Conservation (phyloP, 2,888 invertebrate species). For the Acanthosepion lycidas region DNA sequence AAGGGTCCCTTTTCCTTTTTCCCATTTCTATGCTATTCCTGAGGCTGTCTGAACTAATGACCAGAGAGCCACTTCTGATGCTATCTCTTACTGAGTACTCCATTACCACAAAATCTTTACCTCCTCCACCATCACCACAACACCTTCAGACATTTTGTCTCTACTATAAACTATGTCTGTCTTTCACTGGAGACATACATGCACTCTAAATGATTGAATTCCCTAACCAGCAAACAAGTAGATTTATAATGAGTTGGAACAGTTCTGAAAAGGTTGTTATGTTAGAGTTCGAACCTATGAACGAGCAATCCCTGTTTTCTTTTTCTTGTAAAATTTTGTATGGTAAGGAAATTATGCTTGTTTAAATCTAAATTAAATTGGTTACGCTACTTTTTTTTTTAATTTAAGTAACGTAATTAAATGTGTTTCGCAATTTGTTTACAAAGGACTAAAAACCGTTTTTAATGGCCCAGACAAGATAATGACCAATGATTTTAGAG, state of each 20-base stretch:
- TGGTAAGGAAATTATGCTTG: too few relatives aligned
- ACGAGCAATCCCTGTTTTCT: too few relatives aligned
- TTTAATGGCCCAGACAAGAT: too few relatives aligned
- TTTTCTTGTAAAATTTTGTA: too few relatives aligned
- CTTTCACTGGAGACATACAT: background rate
- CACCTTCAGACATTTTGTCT: background rate
- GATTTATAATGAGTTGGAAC: too few relatives aligned
- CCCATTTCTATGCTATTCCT: background rate
- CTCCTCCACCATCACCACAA: background rate
- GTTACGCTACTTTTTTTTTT: too few relatives aligned
- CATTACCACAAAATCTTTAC: background rate
- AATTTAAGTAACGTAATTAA: too few relatives aligned
- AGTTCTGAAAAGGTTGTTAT: too few relatives aligned
- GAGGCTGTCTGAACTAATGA: background rate
- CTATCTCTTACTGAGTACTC: background rate
- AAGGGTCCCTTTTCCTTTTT: background rate
- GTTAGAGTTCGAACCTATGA: too few relatives aligned
- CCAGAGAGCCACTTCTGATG: background rate
- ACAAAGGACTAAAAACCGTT: too few relatives aligned
- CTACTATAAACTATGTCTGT: background rate
- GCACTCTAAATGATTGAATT: background rate
- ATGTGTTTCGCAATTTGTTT: too few relatives aligned
- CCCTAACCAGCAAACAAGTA: background rate
- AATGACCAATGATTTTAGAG: background rate
- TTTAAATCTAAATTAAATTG: too few relatives aligned